Evolutionary conservation across 2,888 invertebrate species (phyloP), one percentile per base, ranked within the genome.

Genomic region (Dendrolimus pini): DNA sequence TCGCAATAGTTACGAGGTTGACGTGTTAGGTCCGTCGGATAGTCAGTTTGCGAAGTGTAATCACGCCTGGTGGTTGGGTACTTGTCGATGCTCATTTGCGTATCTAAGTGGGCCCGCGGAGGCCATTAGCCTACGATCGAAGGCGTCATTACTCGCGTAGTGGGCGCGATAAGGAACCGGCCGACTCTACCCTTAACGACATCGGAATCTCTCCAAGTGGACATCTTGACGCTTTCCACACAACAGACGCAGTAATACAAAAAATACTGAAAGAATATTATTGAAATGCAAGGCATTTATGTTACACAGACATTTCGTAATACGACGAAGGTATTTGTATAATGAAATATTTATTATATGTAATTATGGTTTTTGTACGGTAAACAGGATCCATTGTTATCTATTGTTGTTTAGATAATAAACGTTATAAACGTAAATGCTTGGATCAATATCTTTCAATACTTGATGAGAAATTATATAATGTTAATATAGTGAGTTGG

Each of bases 111-210:
- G 83, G 78, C 80, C 82, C 83, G 80, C 78, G 80, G 82, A 83
- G 82, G 84, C 89, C 89, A 90, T 90, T 90, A 90, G 85, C 81
- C 78, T 74, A 73, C 87, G 86, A 89, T 89, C 88, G 88, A 82
- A 84, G 85, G 79, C 82, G 82, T 85, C 89, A 83, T 89, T 90
- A 89, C 85, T 85, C 80, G 85, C 78, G 78, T 78, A 81, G 83
- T 76, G 80, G 78, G 72, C 73, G 72, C 78, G 86, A 89, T 89
- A 87, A 89, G 88, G 86, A 82, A 79, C 72, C 78, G 70, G 75
- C 72, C 76, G 74, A 71, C 79, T 76, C 77, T 75, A 77, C 77
- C 80, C 82, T 75, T 86, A 86, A 85, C 82, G 85, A 84, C 79
- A 75, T 72, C 68, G 72, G 75, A 68, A 69, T 72, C 72, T 73